Percentiles rank a stretch among this genome's conserved stretches.
Evolutionary conservation across 2,113 vertebrate species (phyloP).

Genomic region (Miniopterus natalensis): DNA sequence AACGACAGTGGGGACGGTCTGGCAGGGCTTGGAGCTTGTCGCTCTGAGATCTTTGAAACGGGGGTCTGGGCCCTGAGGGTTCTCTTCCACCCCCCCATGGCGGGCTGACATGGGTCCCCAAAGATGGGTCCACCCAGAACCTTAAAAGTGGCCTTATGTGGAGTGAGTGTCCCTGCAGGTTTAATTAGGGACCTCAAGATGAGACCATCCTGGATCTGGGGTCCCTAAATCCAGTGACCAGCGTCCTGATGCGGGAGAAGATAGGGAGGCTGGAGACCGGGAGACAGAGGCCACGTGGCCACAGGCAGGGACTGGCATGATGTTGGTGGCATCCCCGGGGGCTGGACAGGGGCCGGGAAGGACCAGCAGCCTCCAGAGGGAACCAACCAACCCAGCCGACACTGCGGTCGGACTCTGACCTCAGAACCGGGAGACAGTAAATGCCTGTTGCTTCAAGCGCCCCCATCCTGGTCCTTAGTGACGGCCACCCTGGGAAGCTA

Average conservation of each 20-base stretch:
- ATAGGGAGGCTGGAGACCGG: fast-evolving
- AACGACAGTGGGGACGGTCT: fast-evolving
- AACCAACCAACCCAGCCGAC: background rate
- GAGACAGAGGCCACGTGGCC: fast-evolving
- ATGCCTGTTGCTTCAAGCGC: fast-evolving
- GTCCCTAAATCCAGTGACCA: fast-evolving
- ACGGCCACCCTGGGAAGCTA: background rate
- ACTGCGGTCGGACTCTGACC: fast-evolving
- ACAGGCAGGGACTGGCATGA: fast-evolving
- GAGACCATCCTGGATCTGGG: fast-evolving
- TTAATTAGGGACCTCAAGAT: fast-evolving
- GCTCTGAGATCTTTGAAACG: fast-evolving
- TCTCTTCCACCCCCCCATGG: fast-evolving
- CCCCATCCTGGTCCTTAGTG: fast-evolving
- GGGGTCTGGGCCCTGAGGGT: fast-evolving
- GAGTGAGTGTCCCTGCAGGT: fast-evolving
- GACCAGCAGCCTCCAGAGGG: background rate
- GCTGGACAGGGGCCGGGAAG: too few relatives aligned
- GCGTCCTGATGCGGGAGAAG: fast-evolving
- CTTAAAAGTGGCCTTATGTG: fast-evolving
- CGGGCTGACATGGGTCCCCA: background rate
- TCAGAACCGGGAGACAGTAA: fast-evolving
- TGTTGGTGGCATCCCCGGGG: background rate
- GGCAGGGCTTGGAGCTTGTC: fast-evolving
- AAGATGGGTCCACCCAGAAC: background rate